Conservation (phyloP, 1,140 invertebrate genomes). For the Planococcus citri region DNA sequence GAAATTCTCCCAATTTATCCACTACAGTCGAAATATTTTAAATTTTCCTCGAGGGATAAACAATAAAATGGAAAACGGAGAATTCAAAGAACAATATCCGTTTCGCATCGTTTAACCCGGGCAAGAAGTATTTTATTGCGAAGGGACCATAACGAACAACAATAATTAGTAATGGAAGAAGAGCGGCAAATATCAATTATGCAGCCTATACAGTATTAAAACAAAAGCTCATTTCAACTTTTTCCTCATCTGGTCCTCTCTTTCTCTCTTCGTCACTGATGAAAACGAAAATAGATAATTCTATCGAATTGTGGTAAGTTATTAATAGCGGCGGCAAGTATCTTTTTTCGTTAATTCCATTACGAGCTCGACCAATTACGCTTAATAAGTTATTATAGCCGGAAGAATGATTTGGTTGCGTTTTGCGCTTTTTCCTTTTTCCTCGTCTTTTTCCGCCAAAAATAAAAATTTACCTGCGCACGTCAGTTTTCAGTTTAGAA, state of each 20-base stretch:
- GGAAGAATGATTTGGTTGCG: neutral
- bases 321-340: neutral
- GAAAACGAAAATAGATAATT: neutral
- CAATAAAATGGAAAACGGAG: slow-evolving; percentile 6
- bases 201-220: slow-evolving; percentile 2
- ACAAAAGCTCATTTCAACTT: neutral
- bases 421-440: neutral
- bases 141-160: slow-evolving; percentile 2
- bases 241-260: neutral
- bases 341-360: neutral
- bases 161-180: slow-evolving; percentile 4
- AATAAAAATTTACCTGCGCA: too few relatives aligned
- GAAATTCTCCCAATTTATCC: neutral
- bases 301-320: neutral
- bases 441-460: too few relatives aligned
- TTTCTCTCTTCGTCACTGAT: neutral
- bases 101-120: slow-evolving; percentile 1
- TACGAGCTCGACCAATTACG: neutral
- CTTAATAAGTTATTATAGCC: neutral
- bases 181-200: neutral
- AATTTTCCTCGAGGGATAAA: neutral
- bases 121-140: slow-evolving; percentile 6
- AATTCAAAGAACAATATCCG: slow-evolving; percentile 7
- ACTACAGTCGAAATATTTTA: neutral
- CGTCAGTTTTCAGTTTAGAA: too few relatives aligned